These are phyloP conservation scores for Aplodontia rufa DNA, from an alignment of 2,113 vertebrate species.

Conservation along the genomic window DNA sequence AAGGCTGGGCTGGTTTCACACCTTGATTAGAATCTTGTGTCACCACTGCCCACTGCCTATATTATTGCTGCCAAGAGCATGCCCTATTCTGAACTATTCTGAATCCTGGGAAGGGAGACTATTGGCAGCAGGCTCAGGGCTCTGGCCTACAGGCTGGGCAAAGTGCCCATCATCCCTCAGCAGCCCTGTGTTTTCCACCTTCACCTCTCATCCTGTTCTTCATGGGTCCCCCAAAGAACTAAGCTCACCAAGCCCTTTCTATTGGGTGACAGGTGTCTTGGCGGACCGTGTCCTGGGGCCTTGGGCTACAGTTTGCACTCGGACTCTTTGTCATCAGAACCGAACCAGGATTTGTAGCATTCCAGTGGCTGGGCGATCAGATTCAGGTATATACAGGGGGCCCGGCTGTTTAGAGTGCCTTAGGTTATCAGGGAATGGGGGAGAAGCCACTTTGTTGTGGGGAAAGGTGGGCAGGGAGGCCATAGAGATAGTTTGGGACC, in stretches of 20 bases:
- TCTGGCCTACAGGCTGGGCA: not conserved
- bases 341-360: slow-evolving; percentile 89
- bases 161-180: not conserved
- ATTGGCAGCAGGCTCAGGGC: not conserved
- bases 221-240: not conserved
- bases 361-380: slow-evolving; percentile 94
- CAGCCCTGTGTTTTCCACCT: not conserved
- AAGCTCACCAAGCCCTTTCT: slow-evolving; percentile 6
- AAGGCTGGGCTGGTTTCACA: fast-evolving
- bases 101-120: not conserved
- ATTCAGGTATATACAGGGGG: slow-evolving; percentile 87
- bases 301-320: slow-evolving; percentile 92
- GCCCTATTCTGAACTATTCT: not conserved
- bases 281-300: slow-evolving; percentile 92
- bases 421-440: not conserved
- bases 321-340: slow-evolving; percentile 95
- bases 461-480: not conserved
- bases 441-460: not conserved
- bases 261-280: slow-evolving; percentile 88
- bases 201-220: not conserved
- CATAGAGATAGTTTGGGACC: not conserved
- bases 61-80: not conserved
- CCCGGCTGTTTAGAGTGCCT: not conserved
- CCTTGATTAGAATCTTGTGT: not conserved
- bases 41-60: not conserved